Conservation (phyloP, 2,888 invertebrate genomes). For the Caenorhabditis panamensis region DNA sequence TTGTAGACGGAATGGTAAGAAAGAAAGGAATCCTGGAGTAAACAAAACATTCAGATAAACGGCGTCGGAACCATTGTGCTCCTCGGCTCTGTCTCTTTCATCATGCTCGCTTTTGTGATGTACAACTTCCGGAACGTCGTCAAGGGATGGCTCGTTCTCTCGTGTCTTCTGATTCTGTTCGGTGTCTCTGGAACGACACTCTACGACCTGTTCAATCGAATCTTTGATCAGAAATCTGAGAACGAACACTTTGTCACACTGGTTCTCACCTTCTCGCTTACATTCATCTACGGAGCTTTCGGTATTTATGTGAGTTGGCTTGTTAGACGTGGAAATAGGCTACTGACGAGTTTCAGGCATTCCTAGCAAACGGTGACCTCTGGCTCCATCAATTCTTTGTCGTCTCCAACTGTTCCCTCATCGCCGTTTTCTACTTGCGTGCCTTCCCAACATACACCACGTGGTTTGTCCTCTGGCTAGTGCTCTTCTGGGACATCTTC, state of each 20-base stretch:
- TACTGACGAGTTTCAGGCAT: constrained; percentile 56
- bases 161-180: constrained; percentile 72
- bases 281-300: constrained; percentile 23
- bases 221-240: constrained; percentile 30
- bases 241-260: constrained; percentile 15
- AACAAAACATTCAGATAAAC: constrained; percentile 62
- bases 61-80: constrained; percentile 68
- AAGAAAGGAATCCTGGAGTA: neutral
- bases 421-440: constrained; percentile 73
- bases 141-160: constrained; percentile 69
- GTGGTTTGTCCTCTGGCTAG: constrained; percentile 71
- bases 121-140: constrained; percentile 70
- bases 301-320: constrained; percentile 44
- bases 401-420: constrained; percentile 72
- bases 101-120: constrained; percentile 73
- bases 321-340: too few relatives aligned
- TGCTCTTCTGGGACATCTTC: constrained; percentile 74
- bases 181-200: constrained; percentile 68
- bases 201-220: constrained; percentile 30
- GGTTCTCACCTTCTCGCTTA: constrained; percentile 12
- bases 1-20: constrained; percentile 71
- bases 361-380: constrained; percentile 61
- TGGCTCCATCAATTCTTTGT: constrained; percentile 72
- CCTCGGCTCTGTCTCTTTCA: constrained; percentile 70
- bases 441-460: constrained; percentile 71